Evolutionary conservation across 2,797 vertebrate species (phyloP).

Genomic region (Megaceryle alcyon): DNA sequence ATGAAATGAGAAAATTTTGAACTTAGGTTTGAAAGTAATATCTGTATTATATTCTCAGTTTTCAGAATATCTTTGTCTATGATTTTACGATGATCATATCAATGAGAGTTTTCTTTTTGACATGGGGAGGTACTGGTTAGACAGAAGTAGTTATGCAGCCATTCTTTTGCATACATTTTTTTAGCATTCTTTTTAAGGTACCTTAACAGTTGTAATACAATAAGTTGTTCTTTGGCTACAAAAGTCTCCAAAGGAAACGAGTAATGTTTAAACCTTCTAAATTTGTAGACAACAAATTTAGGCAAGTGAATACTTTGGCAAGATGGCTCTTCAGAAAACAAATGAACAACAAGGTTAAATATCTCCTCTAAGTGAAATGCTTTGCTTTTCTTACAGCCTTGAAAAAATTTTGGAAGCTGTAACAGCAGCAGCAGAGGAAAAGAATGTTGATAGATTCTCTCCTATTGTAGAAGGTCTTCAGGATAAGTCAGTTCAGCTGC

Average conservation of each 20-base stretch:
- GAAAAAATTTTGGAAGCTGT: constrained; percentile 97
- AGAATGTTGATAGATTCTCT: constrained; percentile 86
- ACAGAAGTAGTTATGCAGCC: background rate
- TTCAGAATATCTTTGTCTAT: background rate
- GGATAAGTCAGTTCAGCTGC: constrained; percentile 91
- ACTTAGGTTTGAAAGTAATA: background rate
- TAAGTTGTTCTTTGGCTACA: background rate
- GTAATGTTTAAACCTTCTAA: background rate
- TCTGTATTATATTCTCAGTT: background rate
- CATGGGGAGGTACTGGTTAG: background rate
- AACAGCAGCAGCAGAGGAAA: constrained; percentile 89
- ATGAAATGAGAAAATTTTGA: background rate
- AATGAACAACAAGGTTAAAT: background rate
- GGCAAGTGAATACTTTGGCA: background rate
- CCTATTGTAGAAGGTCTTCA: constrained; percentile 92
- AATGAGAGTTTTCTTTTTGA: background rate
- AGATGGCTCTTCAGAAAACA: background rate
- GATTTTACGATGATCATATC: background rate
- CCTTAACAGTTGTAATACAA: background rate
- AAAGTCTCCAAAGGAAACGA: background rate
- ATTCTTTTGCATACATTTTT: background rate
- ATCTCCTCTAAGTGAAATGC: background rate
- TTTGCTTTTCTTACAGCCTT: constrained; percentile 80
- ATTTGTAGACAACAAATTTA: background rate
- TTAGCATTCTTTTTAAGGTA: background rate